Percentiles rank a stretch among this genome's conserved stretches.
phyloP scores from a whole-genome alignment of 1,140 invertebrate genomes.

The Phocides pigmalion region DNA sequence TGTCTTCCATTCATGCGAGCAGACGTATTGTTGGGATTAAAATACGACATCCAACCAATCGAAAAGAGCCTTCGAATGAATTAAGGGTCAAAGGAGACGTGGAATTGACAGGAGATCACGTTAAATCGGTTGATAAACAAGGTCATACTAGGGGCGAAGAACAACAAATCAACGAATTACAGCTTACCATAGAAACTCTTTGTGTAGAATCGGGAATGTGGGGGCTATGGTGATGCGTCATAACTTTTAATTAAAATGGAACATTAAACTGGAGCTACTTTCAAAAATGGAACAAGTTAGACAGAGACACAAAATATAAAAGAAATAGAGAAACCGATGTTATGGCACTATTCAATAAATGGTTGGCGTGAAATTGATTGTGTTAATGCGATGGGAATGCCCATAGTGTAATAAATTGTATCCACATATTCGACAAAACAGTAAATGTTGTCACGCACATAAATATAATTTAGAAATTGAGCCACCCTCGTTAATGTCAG shows the following conservation, averaged over 20 bases:
- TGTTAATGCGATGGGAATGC: constrained; percentile 39
- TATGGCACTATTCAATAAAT: constrained; percentile 45
- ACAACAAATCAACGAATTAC: constrained; percentile 68
- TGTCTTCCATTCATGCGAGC: constrained; percentile 63
- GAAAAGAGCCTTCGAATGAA: constrained; percentile 40
- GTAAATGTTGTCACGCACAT: constrained; percentile 56
- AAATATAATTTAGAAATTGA: constrained; percentile 38
- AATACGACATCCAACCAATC: constrained; percentile 41
- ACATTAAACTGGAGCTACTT: constrained; percentile 56
- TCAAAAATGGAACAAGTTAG: constrained; percentile 48
- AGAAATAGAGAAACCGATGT: constrained; percentile 31
- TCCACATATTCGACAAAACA: constrained; percentile 40
- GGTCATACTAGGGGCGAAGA: constrained; percentile 63
- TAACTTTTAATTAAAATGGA: constrained; percentile 79
- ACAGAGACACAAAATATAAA: constrained; percentile 34
- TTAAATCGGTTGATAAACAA: constrained; percentile 48
- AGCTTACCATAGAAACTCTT: constrained; percentile 43
- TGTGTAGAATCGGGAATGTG: constrained; percentile 38
- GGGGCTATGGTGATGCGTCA: constrained; percentile 65
- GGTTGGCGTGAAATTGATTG: constrained; percentile 55
- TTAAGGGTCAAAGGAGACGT: constrained; percentile 25
- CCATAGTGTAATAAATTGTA: constrained; percentile 28
- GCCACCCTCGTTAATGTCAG: constrained; percentile 10
- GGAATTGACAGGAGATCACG: constrained; percentile 43
- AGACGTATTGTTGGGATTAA: constrained; percentile 58